phyloP scores from a whole-genome alignment of 2,797 vertebrate species.

The Alosa sapidissima region DNA sequence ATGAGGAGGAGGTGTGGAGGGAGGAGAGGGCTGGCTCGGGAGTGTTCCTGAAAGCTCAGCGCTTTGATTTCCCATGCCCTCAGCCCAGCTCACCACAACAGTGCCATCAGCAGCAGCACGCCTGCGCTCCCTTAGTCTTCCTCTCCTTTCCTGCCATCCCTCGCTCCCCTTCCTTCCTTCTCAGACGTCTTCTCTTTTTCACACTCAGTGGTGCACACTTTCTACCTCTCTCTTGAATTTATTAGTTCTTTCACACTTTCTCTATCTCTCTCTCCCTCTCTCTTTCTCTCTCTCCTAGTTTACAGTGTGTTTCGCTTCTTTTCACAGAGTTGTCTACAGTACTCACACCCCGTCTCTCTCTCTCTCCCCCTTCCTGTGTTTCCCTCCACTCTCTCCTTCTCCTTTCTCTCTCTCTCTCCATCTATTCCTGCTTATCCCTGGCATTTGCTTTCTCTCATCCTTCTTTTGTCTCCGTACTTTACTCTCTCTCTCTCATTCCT shows the following conservation, averaged over 20 bases:
- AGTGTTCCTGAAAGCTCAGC: constrained; percentile 51
- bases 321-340: not conserved
- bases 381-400: not conserved
- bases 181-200: constrained; percentile 24
- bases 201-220: not conserved
- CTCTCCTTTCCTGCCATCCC: constrained; percentile 54
- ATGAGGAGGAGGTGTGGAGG: too few relatives aligned
- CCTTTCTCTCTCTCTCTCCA: constrained; percentile 44
- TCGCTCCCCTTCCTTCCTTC: not conserved
- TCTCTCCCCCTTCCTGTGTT: not conserved
- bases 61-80: constrained; percentile 39
- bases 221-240: not conserved
- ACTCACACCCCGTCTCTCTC: not conserved
- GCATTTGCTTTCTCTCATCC: not conserved
- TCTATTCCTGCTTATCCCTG: constrained; percentile 36
- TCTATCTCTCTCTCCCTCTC: not conserved
- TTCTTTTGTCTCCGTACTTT: not conserved
- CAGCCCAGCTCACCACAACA: constrained; percentile 62
- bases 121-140: constrained; percentile 17
- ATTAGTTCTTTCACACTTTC: not conserved
- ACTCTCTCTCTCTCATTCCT: not conserved
- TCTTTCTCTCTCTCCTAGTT: not conserved
- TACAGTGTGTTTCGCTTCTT: not conserved
- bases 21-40: constrained; percentile 3
- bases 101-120: constrained; percentile 67